A percentile compares a stretch with the other conserved stretches of the same genome.
phyloP scores from a whole-genome alignment of 1,140 invertebrate species.

The Mesaphorura yosii region DNA sequence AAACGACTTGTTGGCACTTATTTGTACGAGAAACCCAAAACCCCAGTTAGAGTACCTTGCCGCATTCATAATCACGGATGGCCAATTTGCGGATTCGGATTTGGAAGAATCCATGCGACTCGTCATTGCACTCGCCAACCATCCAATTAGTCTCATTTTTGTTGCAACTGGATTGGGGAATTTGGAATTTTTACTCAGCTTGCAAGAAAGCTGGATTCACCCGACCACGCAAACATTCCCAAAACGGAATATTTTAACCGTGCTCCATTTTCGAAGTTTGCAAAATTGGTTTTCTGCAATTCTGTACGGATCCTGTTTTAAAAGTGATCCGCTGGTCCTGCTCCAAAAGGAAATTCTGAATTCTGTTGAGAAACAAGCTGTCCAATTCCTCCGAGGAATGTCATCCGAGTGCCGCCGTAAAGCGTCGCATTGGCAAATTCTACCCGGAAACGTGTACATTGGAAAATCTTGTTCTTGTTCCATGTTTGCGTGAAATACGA shows the following conservation, averaged over 20 bases:
- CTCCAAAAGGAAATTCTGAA: conserved; percentile 23
- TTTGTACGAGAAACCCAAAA: too few relatives aligned
- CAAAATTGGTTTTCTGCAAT: conserved; percentile 19
- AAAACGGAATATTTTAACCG: conserved; percentile 12
- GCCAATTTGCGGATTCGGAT: too few relatives aligned
- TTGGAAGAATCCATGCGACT: too few relatives aligned
- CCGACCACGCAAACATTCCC: conserved; percentile 11
- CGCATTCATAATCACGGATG: too few relatives aligned
- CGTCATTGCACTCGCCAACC: conserved; percentile 14
- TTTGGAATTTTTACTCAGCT: conserved; percentile 4
- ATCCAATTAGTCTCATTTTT: conserved; percentile 20
- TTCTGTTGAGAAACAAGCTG: conserved; percentile 7
- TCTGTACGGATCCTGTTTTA: conserved; percentile 1
- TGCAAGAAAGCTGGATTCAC: conserved; percentile 15
- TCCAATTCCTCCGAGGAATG: conserved; percentile 10
- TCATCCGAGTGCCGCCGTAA: too few relatives aligned
- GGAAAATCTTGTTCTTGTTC: too few relatives aligned
- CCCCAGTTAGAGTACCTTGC: too few relatives aligned
- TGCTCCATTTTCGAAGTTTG: conserved; percentile 26
- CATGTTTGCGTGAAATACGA: too few relatives aligned
- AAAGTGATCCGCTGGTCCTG: conserved; percentile 3
- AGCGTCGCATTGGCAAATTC: too few relatives aligned
- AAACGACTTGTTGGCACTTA: too few relatives aligned
- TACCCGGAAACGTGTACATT: too few relatives aligned
- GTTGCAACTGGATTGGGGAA: conserved; percentile 20